Conservation (phyloP, 2,888 invertebrate genomes). For the Anthrax anthrax region DNA sequence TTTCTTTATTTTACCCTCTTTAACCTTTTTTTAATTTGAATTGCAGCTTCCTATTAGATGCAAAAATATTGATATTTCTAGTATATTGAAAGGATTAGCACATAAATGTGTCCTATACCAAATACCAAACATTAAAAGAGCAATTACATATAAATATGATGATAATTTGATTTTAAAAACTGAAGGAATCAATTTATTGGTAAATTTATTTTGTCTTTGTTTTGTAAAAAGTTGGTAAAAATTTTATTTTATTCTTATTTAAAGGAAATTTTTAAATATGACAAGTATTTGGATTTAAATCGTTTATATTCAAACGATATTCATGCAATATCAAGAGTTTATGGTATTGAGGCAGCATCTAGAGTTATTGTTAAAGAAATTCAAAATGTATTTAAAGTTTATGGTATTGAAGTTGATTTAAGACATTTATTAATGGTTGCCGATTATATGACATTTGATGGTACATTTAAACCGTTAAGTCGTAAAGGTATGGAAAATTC, state of each 20-base stretch:
- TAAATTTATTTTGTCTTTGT: conserved; percentile 22
- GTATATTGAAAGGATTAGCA: conserved; percentile 56
- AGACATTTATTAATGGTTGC: conserved; percentile 86
- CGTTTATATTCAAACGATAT: conserved; percentile 87
- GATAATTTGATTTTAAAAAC: conserved; percentile 63
- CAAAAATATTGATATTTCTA: conserved; percentile 59
- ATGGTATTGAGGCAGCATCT: conserved; percentile 93
- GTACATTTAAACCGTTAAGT: conserved; percentile 77
- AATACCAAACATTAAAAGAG: conserved; percentile 65
- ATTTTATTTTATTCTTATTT: background rate
- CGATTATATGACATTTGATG: conserved; percentile 96
- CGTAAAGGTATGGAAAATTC: conserved; percentile 78
- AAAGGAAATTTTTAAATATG: conserved; percentile 74
- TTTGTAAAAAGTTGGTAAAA: background rate
- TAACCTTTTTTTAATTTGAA: no score
- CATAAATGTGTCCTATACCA: conserved; percentile 62
- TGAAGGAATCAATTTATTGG: conserved; percentile 84
- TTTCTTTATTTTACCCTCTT: conserved; percentile 5
- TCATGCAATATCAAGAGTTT: conserved; percentile 74
- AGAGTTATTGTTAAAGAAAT: conserved; percentile 88
- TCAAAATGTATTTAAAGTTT: conserved; percentile 89
- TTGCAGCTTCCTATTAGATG: conserved; percentile 41
- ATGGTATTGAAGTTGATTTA: conserved; percentile 90
- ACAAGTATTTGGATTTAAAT: conserved; percentile 62
- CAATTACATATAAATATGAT: conserved; percentile 61